Base-by-base conservation (phyloP, 1,140 invertebrate genomes). In the Drosophila erecta region DNA sequence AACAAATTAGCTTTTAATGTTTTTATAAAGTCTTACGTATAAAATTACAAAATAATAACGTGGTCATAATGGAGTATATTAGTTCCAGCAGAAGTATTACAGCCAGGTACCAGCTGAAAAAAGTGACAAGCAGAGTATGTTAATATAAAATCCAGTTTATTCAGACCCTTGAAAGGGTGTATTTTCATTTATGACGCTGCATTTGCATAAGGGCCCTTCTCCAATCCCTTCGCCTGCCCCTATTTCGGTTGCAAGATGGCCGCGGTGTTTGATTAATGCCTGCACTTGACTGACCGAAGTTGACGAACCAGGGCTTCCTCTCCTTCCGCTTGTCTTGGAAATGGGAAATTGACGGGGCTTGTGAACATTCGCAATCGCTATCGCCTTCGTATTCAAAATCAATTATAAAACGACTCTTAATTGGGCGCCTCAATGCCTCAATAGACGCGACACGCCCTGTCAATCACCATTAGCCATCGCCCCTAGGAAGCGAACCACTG, bases 381-480 rank as follows among this genome's bases (percentile, higher is more conserved):
- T 38, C 11, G 37, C 30, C 30, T 51, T 51, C 62, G 33, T 79
- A 89, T 89, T 84, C 73, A 50, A 89, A 89, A 89, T 89, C 84
- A 89, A 89, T 89, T 89, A 89, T 60, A 67, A 70, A 89, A 72
- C 83, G 76, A 49, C 72, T 70, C 79, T 89, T 89, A 89, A 89
- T 89, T 89, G 84, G 79, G 76, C 80, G 84, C 76, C 76, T 86
- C 83, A 86, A 89, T 89, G 17, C 76, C 76, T 86, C 83, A 86
- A 89, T 89, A 79, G 83, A 65, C 44, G 71, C 83, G 83, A 86
- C 83, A 86, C 83, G 83, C 83, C 85, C 76, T 80, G 84, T 89
- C 84, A 89, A 89, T 89, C 84, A 84, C 57, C 89, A 89, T 89
- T 89, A 89, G 76, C 62, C 54, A 44, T 66, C 50, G 72, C 83